phyloP scores from a whole-genome alignment of 2,113 vertebrate genomes.

The Apteryx mantelli region DNA sequence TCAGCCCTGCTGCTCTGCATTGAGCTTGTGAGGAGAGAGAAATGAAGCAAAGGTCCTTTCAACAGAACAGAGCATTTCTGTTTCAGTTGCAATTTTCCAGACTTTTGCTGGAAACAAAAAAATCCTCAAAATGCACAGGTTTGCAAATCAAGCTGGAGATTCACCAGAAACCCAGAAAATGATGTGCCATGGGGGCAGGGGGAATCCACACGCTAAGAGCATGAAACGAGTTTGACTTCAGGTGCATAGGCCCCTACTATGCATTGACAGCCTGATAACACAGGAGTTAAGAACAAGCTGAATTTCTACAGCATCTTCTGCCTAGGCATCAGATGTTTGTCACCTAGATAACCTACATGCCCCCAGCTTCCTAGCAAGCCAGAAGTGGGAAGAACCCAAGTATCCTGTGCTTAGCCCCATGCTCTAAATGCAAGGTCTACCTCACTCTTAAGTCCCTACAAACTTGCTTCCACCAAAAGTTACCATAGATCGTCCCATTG shows the following conservation, averaged over 20 bases:
- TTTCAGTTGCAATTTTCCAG: neutral
- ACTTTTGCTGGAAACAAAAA: neutral
- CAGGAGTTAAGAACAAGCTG: neutral
- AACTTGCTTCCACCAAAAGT: neutral
- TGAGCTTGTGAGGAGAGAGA: neutral
- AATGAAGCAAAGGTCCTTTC: neutral
- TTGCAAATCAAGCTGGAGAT: neutral
- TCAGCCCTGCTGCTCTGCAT: neutral
- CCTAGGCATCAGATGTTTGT: too few species aligned
- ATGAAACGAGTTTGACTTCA: rapidly evolving
- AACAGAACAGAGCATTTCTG: neutral
- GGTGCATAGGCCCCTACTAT: neutral
- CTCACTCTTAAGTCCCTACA: neutral
- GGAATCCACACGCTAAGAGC: neutral
- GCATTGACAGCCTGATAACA: rapidly evolving
- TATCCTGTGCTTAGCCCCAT: neutral
- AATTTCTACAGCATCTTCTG: neutral
- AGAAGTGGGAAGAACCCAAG: neutral
- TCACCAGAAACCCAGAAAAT: neutral
- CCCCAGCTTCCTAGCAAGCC: neutral
- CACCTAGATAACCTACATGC: neutral
- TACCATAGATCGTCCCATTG: conserved; percentile 84
- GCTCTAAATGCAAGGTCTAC: neutral
- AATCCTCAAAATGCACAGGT: neutral
- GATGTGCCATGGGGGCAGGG: too few species aligned